Percentiles rank a stretch among this genome's conserved stretches.
Conservation (phyloP, 2,888 invertebrate species). For the Caenorhabditis imperialis region DNA sequence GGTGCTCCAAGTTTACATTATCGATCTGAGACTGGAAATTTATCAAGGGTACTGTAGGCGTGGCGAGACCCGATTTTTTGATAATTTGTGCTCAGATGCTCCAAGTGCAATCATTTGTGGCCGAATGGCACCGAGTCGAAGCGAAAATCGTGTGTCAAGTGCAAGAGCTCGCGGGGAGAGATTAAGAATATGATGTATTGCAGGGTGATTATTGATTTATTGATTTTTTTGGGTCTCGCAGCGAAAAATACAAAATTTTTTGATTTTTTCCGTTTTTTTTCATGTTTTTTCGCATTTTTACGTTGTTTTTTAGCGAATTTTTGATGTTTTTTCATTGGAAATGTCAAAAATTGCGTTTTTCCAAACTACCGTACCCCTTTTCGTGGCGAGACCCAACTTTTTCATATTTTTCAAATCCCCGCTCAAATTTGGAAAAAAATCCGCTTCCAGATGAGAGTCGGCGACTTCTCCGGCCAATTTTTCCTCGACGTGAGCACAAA, state of each 20-base stretch:
- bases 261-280: too few species aligned
- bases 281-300: too few species aligned
- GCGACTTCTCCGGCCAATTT: conserved; percentile 43
- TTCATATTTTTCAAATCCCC: too few species aligned
- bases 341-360: neutral
- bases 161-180: neutral
- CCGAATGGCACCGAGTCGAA: neutral
- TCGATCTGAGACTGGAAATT: conserved; percentile 35
- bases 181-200: neutral
- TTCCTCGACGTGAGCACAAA: conserved; percentile 29
- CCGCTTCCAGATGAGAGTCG: conserved; percentile 43
- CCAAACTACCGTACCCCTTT: too few species aligned
- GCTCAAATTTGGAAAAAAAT: too few species aligned
- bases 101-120: neutral
- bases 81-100: conserved; percentile 9
- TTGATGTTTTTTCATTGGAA: too few species aligned
- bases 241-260: neutral
- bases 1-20: conserved; percentile 18
- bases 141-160: neutral
- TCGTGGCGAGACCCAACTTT: too few species aligned
- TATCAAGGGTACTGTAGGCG: conserved; percentile 13
- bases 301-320: too few species aligned
- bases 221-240: too few species aligned
- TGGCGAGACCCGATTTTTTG: too few species aligned
- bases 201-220: neutral